Evolutionary conservation across 1,140 invertebrate genomes (phyloP).

Genomic region (Nasonia giraulti): DNA sequence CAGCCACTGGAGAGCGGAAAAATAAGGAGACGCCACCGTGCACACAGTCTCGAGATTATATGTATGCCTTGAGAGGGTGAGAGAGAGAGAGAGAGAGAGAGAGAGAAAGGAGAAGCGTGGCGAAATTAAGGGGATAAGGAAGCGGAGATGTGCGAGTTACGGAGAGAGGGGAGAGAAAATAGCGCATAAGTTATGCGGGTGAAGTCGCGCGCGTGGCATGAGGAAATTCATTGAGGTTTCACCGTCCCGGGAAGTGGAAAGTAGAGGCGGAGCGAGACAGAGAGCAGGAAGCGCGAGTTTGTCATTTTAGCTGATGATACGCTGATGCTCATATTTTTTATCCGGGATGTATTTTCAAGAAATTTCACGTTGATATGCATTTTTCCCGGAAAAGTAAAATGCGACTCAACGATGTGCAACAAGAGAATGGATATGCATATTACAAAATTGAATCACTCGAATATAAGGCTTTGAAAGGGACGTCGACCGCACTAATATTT

Average conservation of each 20-base stretch:
- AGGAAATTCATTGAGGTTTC: slow-evolving; percentile 1
- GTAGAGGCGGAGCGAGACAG: slow-evolving; percentile 45
- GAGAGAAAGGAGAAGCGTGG: neutral
- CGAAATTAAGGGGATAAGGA: slow-evolving; percentile 17
- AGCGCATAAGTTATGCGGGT: neutral
- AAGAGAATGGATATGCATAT: no score
- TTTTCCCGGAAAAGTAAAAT: no score
- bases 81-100: neutral
- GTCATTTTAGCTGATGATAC: neutral
- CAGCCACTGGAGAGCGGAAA: neutral
- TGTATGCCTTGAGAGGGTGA: neutral
- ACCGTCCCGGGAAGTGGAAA: neutral
- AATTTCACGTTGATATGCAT: neutral
- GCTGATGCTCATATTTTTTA: neutral
- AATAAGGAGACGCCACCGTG: neutral
- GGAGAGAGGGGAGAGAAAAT: neutral
- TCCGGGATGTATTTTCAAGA: neutral
- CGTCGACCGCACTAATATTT: no score
- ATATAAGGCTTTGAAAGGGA: no score
- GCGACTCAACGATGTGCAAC: no score
- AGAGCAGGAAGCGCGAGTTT: slow-evolving; percentile 42
- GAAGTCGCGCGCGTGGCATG: neutral
- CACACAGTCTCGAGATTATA: neutral
- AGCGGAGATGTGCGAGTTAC: no score
- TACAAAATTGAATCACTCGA: no score